Evolutionary conservation across 2,113 vertebrate species (phyloP).

Genomic region (Pyrgilauda ruficollis): DNA sequence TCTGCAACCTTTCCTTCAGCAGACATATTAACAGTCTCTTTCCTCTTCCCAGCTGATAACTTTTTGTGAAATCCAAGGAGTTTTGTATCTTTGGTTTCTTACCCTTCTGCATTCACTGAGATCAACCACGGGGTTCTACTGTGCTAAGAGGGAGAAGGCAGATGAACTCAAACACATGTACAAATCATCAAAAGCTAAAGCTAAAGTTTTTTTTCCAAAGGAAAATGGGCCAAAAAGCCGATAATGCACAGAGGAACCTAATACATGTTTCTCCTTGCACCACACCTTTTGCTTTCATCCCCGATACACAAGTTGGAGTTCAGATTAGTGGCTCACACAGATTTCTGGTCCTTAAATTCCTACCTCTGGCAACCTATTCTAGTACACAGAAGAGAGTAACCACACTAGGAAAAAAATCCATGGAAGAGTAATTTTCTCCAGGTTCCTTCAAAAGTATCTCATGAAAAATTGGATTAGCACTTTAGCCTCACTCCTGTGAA

Average conservation of each 20-base stretch:
- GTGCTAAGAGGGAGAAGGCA: background rate
- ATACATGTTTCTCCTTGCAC: background rate
- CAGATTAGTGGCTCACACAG: background rate
- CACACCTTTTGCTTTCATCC: background rate
- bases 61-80: background rate
- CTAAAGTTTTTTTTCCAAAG: background rate
- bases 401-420: background rate
- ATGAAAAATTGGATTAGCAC: background rate
- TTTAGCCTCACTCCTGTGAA: background rate
- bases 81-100: background rate
- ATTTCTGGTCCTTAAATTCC: background rate
- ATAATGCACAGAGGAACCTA: background rate
- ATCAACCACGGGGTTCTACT: background rate
- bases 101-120: background rate
- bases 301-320: background rate
- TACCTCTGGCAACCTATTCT: background rate
- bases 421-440: background rate
- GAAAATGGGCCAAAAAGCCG: background rate
- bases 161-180: background rate
- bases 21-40: background rate
- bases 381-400: background rate
- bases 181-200: background rate
- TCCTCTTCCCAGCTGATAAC: background rate
- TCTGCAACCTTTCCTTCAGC: background rate
- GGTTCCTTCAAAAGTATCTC: background rate